These are phyloP conservation scores for Actenoides lindsayi DNA, from an alignment of 2,113 vertebrate species.

Conservation along the genomic window DNA sequence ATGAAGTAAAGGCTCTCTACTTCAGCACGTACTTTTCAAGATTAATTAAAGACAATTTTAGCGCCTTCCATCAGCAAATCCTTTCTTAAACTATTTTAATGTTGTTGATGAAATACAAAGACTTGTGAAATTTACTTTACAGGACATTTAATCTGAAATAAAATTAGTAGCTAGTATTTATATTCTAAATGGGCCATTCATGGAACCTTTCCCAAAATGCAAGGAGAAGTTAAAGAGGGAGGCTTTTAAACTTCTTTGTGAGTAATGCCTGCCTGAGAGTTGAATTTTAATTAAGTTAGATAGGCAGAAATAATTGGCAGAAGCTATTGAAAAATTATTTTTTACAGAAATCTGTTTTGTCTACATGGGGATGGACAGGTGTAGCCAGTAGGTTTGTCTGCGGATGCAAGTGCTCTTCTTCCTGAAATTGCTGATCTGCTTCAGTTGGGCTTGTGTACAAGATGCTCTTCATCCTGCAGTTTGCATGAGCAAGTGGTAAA, in stretches of 20 bases:
- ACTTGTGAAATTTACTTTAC: conserved; percentile 30
- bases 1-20: not conserved
- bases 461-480: not conserved
- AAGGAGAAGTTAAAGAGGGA: not conserved
- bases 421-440: not conserved
- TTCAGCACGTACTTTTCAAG: not conserved
- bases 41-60: conserved; percentile 30
- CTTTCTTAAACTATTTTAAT: not conserved
- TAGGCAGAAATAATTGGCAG: not conserved
- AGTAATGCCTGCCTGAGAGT: not conserved
- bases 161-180: conserved; percentile 1
- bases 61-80: conserved; percentile 22
- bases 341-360: not conserved
- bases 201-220: not conserved
- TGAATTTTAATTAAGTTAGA: not conserved
- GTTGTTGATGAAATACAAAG: conserved; percentile 22
- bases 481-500: not conserved
- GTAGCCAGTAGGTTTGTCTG: not conserved
- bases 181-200: not conserved
- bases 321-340: not conserved
- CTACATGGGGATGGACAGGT: not conserved
- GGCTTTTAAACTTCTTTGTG: not conserved
- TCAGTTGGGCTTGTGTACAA: not conserved
- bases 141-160: not conserved
- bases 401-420: not conserved